Evolutionary conservation across 2,113 vertebrate species (phyloP).

Genomic region (Engraulis encrasicolus): DNA sequence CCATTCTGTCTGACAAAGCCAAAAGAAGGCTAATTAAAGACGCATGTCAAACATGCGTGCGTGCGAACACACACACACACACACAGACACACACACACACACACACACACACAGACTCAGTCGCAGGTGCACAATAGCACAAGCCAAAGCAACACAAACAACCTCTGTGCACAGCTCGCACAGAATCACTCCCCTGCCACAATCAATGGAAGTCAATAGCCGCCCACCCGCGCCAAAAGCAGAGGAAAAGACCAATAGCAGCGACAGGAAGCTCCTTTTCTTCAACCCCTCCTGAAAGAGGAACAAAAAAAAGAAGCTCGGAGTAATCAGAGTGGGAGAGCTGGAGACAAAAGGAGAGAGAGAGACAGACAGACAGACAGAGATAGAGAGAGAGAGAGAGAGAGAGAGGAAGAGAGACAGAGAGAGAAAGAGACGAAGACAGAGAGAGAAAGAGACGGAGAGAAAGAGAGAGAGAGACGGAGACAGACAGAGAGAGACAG

Average conservation of each 20-base stretch:
- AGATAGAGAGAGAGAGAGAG: constrained; percentile 19
- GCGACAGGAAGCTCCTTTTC: neutral
- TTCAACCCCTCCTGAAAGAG: neutral
- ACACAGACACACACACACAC: neutral
- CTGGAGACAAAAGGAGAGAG: constrained; percentile 33
- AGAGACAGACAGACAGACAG: constrained; percentile 8
- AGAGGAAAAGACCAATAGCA: neutral
- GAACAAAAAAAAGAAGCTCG: neutral
- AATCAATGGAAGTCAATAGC: neutral
- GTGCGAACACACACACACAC: neutral
- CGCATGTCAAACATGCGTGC: neutral
- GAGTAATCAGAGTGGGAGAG: neutral
- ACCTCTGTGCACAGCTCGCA: neutral
- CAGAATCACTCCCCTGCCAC: neutral
- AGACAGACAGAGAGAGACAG: constrained; percentile 37
- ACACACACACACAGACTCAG: neutral
- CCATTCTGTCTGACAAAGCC: neutral
- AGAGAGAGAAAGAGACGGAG: constrained; percentile 20
- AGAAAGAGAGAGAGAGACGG: neutral
- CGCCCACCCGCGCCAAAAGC: too few species aligned
- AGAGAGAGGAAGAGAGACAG: neutral
- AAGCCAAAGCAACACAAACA: neutral
- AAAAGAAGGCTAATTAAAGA: neutral
- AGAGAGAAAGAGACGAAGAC: constrained; percentile 37
- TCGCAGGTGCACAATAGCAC: neutral